Evolutionary conservation across 2,797 vertebrate genomes (phyloP).

Genomic region (Eutrigla gurnardus): DNA sequence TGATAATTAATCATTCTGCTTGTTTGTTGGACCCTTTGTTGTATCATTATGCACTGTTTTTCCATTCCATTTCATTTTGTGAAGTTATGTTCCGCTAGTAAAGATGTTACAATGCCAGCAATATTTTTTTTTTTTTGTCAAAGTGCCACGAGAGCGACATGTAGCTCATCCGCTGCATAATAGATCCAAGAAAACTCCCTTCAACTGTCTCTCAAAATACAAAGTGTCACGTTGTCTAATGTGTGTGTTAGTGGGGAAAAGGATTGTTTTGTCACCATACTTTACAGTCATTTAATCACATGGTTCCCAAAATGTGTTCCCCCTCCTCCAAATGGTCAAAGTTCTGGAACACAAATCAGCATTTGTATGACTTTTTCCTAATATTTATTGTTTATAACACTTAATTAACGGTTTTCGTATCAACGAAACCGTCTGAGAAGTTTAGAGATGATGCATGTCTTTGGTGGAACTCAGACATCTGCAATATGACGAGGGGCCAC

Average conservation of each 20-base stretch:
- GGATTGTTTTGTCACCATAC: neutral
- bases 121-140: neutral
- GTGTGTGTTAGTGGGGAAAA: neutral
- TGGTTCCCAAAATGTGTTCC: neutral
- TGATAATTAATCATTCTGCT: constrained; percentile 4
- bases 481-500: neutral
- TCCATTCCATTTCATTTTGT: neutral
- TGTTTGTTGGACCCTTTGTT: constrained; percentile 1
- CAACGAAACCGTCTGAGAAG: neutral
- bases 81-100: neutral
- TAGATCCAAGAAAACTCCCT: neutral
- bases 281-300: neutral
- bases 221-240: neutral
- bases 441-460: neutral
- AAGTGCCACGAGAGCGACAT: neutral
- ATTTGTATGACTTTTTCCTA: neutral
- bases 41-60: neutral
- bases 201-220: constrained; percentile 10
- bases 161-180: constrained; percentile 7
- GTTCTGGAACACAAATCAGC: neutral
- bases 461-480: neutral
- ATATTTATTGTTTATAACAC: neutral
- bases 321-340: neutral
- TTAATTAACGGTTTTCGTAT: too few relatives aligned
- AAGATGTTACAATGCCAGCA: neutral